Evolutionary conservation across 2,113 vertebrate species (phyloP), one percentile per base, ranked within the genome.

Genomic region (Chunga burmeisteri): DNA sequence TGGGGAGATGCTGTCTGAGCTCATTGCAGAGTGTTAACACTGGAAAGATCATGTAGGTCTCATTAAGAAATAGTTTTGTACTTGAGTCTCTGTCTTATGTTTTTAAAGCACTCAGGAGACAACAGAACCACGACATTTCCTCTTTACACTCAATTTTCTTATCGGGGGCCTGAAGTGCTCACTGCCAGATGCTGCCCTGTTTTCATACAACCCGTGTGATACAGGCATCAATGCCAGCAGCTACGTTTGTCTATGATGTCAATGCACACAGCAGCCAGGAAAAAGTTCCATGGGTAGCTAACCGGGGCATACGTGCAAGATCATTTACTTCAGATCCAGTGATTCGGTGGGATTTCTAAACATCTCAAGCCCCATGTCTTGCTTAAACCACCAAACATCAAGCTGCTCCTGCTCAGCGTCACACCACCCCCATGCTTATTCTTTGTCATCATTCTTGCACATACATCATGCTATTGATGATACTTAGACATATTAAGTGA

Each of bases 51-150:
- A 20, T 81, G 89, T 34, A 80, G 91, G 30, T 58, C 59, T 97
- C 74, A 47, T 96, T 96, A 93, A 74, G 89, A 91, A 88, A 94
- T 88, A 94, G 71, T 93, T 95, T 83, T 90, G n/a, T 91, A 92
- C 86, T 88, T 53, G 58, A 94, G 72, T 44, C 50, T 58, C 75
- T 78, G 78, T 59, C 73, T 87, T 68, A 10, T n/a, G 38, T 88
- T 94, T 88, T 90, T 80, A 93, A 96, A 93, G 71, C 92, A 50
- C 73, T 67, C 84, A 4, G 78, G 71, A 94, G 94, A n/a, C 66
- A 88, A 52, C 61, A 94, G 74, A 90, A 63, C n/a, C 46, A 21
- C 81, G 58, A 72, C 68, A 29, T 83, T 94, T 96, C 94, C 87
- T 94, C 63, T 94, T 89, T 70, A 11, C 27, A 47, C 40, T 94